Evolutionary conservation across 2,113 vertebrate species (phyloP), one percentile per base, ranked within the genome.

Genomic region (Rhynchopsitta pachyrhyncha): DNA sequence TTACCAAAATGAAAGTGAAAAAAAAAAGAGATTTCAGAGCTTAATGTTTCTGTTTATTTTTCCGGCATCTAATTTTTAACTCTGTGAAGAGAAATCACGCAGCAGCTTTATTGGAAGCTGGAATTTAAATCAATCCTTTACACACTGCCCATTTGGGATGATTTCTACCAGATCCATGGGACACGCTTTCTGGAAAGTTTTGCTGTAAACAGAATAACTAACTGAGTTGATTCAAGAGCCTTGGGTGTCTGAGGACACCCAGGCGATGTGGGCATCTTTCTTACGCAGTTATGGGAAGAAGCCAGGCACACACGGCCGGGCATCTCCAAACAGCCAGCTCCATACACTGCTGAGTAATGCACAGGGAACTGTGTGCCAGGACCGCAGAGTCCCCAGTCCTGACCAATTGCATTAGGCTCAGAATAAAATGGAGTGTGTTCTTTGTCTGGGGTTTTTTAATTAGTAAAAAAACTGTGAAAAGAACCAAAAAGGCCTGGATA

Each of bases 261-360:
- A 31, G 49, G 41, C 2, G 8, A 90, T 9, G 20, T 1, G 12
- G 31, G 19, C 14, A 35, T 73, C 62, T 53, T 84, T 86, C 55
- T 90, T 13, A 71, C 4, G 55, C 66, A 63, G 22, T 22, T 87
- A 50, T 24, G 33, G 62, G 88, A 76, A 91, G 77, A 76, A 82
- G 67, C 31, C 52, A 82, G 70, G 22, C 35, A 49, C 0, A 3
- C 27, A 75, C 78, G 29, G 39, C 46, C 20, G 22, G 53, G 27
- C 50, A 91, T 27, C 41, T 74, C 11, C 70, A 17, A 23, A 8
- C 15, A 73, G n/a, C 28, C 84, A 73, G 62, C 37, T 85, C 73
- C 64, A n/a, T 31, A 50, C 20, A 2, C 47, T 96, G 95, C 95
- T 94, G 94, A 93, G 63, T 90, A 96, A 96, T 81, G 83, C 64